Percentiles rank a stretch among this genome's conserved stretches.
phyloP scores from a whole-genome alignment of 2,113 vertebrate species.

The Notothenia rossii region DNA sequence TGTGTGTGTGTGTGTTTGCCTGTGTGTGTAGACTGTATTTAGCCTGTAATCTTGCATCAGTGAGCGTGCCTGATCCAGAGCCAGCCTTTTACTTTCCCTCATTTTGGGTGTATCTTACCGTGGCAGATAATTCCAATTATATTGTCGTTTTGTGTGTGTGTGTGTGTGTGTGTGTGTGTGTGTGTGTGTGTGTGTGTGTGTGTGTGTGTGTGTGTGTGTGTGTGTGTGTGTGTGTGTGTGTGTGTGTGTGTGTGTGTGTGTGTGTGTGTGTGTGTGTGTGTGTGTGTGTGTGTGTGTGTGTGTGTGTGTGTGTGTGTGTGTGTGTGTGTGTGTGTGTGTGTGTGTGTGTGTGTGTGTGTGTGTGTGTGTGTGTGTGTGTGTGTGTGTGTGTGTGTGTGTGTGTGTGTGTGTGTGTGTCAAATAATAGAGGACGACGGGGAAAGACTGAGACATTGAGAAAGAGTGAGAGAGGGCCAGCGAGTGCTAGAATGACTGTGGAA shows the following conservation, averaged over 20 bases:
- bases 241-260: conserved; percentile 9
- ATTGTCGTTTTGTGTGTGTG: conserved; percentile 38
- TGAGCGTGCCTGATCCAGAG: conserved; percentile 59
- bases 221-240: conserved; percentile 10
- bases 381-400: conserved; percentile 20
- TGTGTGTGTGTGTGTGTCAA: conserved; percentile 10
- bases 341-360: conserved; percentile 10
- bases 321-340: conserved; percentile 10
- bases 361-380: conserved; percentile 9
- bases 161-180: conserved; percentile 42
- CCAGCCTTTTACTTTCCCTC: conserved; percentile 69
- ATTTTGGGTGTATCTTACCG: conserved; percentile 65
- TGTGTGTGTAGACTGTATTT: conserved; percentile 50
- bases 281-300: conserved; percentile 16
- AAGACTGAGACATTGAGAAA: conserved; percentile 66
- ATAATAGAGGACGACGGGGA: conserved; percentile 57
- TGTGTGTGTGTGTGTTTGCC: conserved; percentile 14
- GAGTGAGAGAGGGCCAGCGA: conserved; percentile 55
- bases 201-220: conserved; percentile 10
- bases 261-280: conserved; percentile 15
- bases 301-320: conserved; percentile 10
- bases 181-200: conserved; percentile 10
- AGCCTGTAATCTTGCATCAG: conserved; percentile 69
- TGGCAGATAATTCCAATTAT: conserved; percentile 68
- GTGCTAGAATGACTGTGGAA: conserved; percentile 77